Conservation (phyloP, 2,797 vertebrate genomes). For the Euthynnus affinis region DNA sequence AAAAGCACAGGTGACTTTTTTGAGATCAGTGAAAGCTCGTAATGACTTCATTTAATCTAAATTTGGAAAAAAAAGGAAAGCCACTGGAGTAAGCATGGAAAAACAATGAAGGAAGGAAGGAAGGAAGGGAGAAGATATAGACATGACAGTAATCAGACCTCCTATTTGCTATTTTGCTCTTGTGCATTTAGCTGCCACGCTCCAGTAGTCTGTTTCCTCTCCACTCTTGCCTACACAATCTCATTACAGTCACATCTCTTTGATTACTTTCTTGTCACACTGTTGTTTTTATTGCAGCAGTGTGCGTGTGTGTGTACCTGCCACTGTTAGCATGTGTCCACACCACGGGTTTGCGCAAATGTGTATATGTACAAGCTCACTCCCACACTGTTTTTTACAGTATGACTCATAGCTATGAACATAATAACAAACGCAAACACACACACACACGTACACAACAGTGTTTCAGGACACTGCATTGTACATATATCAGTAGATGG, state of each 20-base stretch:
- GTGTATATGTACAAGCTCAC: slow-evolving; percentile 23
- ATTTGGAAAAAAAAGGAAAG: not conserved
- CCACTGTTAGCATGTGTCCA: slow-evolving; percentile 25
- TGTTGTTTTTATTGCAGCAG: slow-evolving; percentile 25
- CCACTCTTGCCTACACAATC: slow-evolving; percentile 35
- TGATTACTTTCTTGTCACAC: slow-evolving; percentile 39
- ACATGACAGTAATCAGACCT: not conserved
- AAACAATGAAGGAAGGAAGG: not conserved
- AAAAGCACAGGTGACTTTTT: not conserved
- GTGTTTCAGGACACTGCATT: slow-evolving; percentile 33
- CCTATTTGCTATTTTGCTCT: slow-evolving; percentile 4
- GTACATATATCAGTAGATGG: slow-evolving; percentile 31
- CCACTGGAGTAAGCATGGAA: not conserved
- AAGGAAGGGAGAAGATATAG: not conserved
- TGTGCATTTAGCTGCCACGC: not conserved
- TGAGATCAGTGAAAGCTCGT: not conserved
- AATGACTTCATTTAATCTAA: not conserved
- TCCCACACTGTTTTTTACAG: slow-evolving; percentile 33
- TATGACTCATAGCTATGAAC: slow-evolving; percentile 63
- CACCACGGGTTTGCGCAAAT: slow-evolving; percentile 11
- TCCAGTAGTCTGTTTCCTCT: slow-evolving; percentile 21
- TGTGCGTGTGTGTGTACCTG: slow-evolving; percentile 22
- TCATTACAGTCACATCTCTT: slow-evolving; percentile 47
- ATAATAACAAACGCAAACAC: slow-evolving; percentile 36
- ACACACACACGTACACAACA: slow-evolving; percentile 4